Evolutionary conservation across 2,888 invertebrate genomes (phyloP).

Genomic region (Drosophila affinis): DNA sequence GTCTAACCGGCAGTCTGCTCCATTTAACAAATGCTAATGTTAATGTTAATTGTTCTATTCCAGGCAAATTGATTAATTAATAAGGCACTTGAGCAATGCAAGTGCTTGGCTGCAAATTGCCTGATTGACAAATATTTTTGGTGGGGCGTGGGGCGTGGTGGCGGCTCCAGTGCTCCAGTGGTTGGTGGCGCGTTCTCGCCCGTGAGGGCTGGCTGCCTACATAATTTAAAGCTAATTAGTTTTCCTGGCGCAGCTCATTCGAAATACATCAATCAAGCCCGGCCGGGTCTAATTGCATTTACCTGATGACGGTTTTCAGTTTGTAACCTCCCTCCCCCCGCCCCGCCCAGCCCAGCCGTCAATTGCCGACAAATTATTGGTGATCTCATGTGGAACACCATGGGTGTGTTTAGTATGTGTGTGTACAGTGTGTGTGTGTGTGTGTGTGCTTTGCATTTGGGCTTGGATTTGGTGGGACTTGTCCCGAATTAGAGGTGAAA

Average conservation of each 20-base stretch:
- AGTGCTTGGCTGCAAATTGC: background rate
- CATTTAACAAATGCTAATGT: slow-evolving; percentile 9
- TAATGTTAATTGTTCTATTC: slow-evolving; percentile 25
- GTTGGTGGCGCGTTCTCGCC: background rate
- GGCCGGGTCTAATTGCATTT: slow-evolving; percentile 50
- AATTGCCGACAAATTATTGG: slow-evolving; percentile 52
- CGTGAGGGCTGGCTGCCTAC: slow-evolving; percentile 17
- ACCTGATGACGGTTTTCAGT: slow-evolving; percentile 55
- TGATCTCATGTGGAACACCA: slow-evolving; percentile 47
- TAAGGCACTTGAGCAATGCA: slow-evolving; percentile 21
- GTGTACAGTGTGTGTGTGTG: too few relatives aligned
- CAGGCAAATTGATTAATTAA: slow-evolving; percentile 36
- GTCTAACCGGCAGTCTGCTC: background rate
- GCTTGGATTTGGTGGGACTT: slow-evolving; percentile 11
- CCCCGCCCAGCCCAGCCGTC: slow-evolving; percentile 9
- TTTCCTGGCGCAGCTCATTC: slow-evolving; percentile 57
- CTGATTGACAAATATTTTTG: slow-evolving; percentile 4
- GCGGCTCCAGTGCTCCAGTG: background rate
- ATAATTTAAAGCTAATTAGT: slow-evolving; percentile 60
- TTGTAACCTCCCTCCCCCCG: slow-evolving; percentile 14
- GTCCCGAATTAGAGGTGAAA: slow-evolving; percentile 29
- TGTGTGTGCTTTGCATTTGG: slow-evolving; percentile 9
- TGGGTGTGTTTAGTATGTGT: background rate
- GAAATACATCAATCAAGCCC: slow-evolving; percentile 56
- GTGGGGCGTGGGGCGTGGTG: slow-evolving; percentile 29